Conservation (phyloP, 1,140 invertebrate species). For the Caerostris extrusa region DNA sequence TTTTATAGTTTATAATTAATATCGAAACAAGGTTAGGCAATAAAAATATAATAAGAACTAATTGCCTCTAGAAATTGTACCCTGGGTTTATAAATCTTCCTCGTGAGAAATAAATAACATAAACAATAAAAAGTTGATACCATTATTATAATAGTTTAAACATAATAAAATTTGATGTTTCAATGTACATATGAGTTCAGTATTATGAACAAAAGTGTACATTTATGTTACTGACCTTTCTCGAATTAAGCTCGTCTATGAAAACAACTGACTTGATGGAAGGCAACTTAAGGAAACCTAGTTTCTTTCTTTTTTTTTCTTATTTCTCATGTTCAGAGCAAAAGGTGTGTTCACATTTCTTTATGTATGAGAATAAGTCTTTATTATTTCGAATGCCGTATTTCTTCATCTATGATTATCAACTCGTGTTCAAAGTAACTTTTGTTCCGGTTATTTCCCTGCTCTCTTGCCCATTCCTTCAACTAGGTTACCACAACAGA, state of each 20-base stretch:
- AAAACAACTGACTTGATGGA: slow-evolving; percentile 2
- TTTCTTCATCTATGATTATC: background rate
- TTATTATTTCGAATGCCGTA: slow-evolving; percentile 2
- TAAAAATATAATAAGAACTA: too few relatives aligned
- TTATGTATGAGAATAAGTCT: background rate
- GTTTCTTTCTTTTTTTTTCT: background rate
- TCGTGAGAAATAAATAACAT: too few relatives aligned
- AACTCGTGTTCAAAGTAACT: slow-evolving; percentile 1
- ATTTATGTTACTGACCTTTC: too few relatives aligned
- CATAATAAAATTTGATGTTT: too few relatives aligned
- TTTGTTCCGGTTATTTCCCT: background rate
- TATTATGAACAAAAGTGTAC: too few relatives aligned
- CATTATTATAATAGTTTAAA: too few relatives aligned
- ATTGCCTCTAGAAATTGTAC: too few relatives aligned
- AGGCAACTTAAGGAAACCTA: background rate
- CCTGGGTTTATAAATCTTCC: too few relatives aligned
- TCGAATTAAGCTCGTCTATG: background rate
- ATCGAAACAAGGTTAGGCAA: too few relatives aligned
- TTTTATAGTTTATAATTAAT: too few relatives aligned
- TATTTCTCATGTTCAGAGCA: background rate
- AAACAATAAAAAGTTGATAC: too few relatives aligned
- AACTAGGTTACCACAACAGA: background rate
- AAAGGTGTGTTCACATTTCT: slow-evolving; percentile 25
- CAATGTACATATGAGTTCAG: too few relatives aligned
- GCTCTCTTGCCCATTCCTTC: background rate